phyloP scores from a whole-genome alignment of 2,113 vertebrate genomes.

The Mesitornis unicolor region DNA sequence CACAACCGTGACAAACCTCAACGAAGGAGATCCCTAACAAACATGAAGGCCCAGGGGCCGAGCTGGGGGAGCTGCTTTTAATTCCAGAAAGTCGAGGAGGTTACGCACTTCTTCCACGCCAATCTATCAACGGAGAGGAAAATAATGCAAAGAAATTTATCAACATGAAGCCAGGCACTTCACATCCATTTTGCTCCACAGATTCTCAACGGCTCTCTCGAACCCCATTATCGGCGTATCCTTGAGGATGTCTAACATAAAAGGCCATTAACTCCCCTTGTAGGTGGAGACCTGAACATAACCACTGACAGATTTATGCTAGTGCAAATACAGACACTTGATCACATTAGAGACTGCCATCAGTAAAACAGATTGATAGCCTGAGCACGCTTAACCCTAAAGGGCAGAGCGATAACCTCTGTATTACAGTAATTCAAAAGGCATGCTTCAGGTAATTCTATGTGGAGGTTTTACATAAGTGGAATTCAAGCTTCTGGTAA shows the following conservation, averaged over 20 bases:
- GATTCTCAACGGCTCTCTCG: neutral
- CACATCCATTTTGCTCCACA: neutral
- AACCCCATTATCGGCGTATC: neutral
- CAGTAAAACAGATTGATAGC: constrained; percentile 18
- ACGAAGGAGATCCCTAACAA: neutral
- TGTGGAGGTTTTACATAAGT: neutral
- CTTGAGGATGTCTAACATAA: constrained; percentile 47
- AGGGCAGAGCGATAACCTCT: neutral
- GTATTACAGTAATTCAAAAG: neutral
- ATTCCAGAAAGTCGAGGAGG: neutral
- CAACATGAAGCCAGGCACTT: neutral
- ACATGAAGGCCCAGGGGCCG: neutral
- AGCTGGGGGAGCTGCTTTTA: neutral
- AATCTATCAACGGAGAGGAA: neutral
- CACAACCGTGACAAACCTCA: neutral
- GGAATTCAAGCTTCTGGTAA: neutral
- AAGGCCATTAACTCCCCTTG: constrained; percentile 28
- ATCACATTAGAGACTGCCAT: neutral
- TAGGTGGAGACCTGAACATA: constrained; percentile 19
- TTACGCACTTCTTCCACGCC: neutral
- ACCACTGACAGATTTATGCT: constrained; percentile 10
- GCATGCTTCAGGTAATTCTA: neutral
- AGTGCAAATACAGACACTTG: constrained; percentile 18
- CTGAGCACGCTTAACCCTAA: constrained; percentile 14
- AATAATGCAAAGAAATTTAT: neutral